Evolutionary conservation across 2,113 vertebrate species (phyloP), one percentile per base, ranked within the genome.

Genomic region (Holacanthus passer): DNA sequence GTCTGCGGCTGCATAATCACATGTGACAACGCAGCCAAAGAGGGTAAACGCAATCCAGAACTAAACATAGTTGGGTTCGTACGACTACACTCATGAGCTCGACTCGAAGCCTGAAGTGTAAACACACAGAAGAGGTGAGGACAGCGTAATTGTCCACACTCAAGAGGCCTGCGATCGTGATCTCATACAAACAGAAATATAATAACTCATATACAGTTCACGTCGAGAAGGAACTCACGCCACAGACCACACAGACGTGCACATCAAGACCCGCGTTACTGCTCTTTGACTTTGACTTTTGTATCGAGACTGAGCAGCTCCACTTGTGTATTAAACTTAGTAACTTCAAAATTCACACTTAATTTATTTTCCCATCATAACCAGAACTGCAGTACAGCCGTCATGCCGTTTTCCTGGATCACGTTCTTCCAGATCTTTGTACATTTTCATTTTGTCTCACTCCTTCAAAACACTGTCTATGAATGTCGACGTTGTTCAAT

Each of bases 401-500:
- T 20, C 53, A 3, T 41, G 16, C 14, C 2, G 19, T 58, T 68
- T 22, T 13, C 65, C 45, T 22, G 45, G 29, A 35, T 39, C 13
- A 29, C 13, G 41, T 50, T 64, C 37, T n/a, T 14, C 5, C 22
- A 5, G 22, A 31, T 58, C n/a, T 20, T 78, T 68, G 41, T 60
- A 68, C 50, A 47, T 63, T 43, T 50, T 35, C 14, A 6, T 32
- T 50, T 32, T 7, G 13, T 29, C 17, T 50, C 5, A 73, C 43
- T 24, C 31, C 2, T 58, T 59, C 7, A 59, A 69, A 70, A 41
- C 41, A 53, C 11, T 19, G 66, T 31, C 71, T 62, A 35, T 65
- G 72, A 70, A 76, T 68, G 70, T 66, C 16, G 35, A 80, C 60
- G 37, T 63, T 35, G 65, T 77, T 58, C 27, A 22, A 16, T 32